Evolutionary conservation across 2,888 invertebrate genomes (phyloP).

Genomic region (Lingula anatina): DNA sequence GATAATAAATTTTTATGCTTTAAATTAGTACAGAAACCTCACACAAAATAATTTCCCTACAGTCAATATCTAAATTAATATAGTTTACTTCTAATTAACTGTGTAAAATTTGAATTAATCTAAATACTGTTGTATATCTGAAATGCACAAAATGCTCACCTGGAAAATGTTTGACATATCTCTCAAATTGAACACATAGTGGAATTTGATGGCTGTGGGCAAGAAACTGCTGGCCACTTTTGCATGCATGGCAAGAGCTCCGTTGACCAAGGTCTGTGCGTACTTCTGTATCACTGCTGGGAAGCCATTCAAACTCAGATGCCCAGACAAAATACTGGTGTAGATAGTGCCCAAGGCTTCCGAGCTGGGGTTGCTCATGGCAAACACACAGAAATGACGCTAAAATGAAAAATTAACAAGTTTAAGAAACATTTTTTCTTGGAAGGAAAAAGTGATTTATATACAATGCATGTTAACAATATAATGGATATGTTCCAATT

Average conservation of each 20-base stretch:
- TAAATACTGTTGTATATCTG: neutral
- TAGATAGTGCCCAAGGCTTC: constrained; percentile 87
- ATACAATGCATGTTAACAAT: no score
- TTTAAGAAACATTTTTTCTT: no score
- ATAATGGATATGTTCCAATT: no score
- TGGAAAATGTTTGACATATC: constrained; percentile 94
- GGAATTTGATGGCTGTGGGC: constrained; percentile 93
- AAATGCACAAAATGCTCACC: constrained; percentile 55
- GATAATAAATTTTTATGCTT: neutral
- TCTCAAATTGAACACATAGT: constrained; percentile 91
- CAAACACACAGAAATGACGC: constrained; percentile 55
- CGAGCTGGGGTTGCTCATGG: constrained; percentile 70
- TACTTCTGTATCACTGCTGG: constrained; percentile 65
- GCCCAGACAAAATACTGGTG: constrained; percentile 67
- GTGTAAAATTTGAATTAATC: constrained; percentile 41
- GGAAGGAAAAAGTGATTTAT: no score
- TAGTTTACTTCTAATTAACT: constrained; percentile 20
- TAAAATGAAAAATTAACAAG: constrained; percentile 30
- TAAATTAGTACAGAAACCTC: no score
- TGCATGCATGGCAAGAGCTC: constrained; percentile 78
- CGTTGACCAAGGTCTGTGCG: constrained; percentile 70
- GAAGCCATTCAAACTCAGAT: constrained; percentile 70
- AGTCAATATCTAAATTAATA: no score
- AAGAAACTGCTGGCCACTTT: constrained; percentile 82
- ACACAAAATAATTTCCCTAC: no score